These are phyloP conservation scores for Chrysodeixis includens DNA, from an alignment of 2,888 invertebrate species.

Conservation along the genomic window DNA sequence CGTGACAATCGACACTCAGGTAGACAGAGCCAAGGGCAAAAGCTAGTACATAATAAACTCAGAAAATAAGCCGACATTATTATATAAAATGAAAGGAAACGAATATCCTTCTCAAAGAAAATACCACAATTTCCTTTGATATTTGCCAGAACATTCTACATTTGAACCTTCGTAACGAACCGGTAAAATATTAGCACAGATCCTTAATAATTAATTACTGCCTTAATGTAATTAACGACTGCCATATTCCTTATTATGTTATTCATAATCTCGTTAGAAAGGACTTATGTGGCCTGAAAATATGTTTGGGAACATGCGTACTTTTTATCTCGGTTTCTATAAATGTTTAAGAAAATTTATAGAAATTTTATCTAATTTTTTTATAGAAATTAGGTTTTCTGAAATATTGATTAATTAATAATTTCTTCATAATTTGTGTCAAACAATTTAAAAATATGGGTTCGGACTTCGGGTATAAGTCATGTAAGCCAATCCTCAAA, in stretches of 20 bases:
- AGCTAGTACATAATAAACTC: not conserved
- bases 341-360: too few relatives aligned
- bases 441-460: too few relatives aligned
- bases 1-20: not conserved
- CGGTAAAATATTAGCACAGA: constrained; percentile 26
- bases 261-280: constrained; percentile 3
- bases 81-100: not conserved
- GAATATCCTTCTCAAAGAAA: not conserved
- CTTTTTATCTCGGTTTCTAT: not conserved
- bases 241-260: not conserved
- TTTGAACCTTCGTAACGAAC: constrained; percentile 10
- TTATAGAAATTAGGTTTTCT: too few relatives aligned
- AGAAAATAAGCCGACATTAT: not conserved
- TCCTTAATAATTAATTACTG: constrained; percentile 42
- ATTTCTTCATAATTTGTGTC: too few relatives aligned
- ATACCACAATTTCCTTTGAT: constrained; percentile 30
- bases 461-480: not conserved
- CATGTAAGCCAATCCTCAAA: constrained; percentile 19
- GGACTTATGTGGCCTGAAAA: not conserved
- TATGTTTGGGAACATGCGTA: too few relatives aligned
- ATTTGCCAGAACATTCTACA: constrained; percentile 9
- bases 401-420: too few relatives aligned
- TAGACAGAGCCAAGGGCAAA: not conserved
- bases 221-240: constrained; percentile 27
- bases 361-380: too few relatives aligned